Evolutionary conservation across 2,888 invertebrate species (phyloP).

Genomic region (Scaptomyza cyrtandrae): DNA sequence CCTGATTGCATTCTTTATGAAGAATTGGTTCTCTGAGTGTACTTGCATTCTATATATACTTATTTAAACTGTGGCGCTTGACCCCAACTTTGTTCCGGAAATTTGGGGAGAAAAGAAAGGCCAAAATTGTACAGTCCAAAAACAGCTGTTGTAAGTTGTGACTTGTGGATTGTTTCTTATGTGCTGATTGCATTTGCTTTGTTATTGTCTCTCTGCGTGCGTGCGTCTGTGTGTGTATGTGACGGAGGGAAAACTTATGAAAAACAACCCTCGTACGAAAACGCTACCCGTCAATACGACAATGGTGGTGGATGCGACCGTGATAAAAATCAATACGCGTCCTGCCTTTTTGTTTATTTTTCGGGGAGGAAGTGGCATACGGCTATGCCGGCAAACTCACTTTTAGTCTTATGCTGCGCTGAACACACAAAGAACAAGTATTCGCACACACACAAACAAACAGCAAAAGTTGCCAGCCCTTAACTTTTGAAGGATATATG

Average conservation of each 20-base stretch:
- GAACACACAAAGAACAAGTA: slow-evolving; percentile 30
- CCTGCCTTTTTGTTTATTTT: slow-evolving; percentile 23
- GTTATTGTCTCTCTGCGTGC: slow-evolving; percentile 31
- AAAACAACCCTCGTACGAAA: slow-evolving; percentile 62
- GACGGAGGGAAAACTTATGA: slow-evolving; percentile 59
- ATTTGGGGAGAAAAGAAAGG: background rate
- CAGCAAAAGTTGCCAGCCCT: slow-evolving; percentile 34
- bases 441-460: slow-evolving; percentile 18
- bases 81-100: slow-evolving; percentile 5
- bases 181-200: slow-evolving; percentile 70
- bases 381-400: slow-evolving; percentile 45
- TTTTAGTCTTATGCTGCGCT: slow-evolving; percentile 51
- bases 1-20: too few species aligned
- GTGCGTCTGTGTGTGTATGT: slow-evolving; percentile 3
- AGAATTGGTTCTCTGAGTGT: background rate
- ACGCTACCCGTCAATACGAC: slow-evolving; percentile 1
- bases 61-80: slow-evolving; percentile 16
- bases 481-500: slow-evolving; percentile 28
- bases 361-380: slow-evolving; percentile 21
- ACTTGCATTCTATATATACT: background rate
- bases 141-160: slow-evolving; percentile 65
- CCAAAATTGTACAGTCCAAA: slow-evolving; percentile 21
- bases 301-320: slow-evolving; percentile 55
- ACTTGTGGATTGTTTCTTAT: slow-evolving; percentile 26
- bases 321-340: slow-evolving; percentile 66